Conservation (phyloP, 2,888 invertebrate species). For the Seira musarum region DNA sequence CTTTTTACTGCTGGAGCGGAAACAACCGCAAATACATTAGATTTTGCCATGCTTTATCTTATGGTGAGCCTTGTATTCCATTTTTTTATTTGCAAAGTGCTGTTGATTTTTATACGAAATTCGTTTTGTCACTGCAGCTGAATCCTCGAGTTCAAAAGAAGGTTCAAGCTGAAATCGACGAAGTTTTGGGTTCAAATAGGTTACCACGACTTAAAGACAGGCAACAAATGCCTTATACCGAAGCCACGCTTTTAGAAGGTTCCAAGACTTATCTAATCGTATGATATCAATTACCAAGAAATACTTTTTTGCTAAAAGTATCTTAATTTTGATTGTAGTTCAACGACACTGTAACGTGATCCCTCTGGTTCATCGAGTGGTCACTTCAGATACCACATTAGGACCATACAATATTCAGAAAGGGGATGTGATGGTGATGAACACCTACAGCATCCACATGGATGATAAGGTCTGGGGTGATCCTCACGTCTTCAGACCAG, state of each 20-base stretch:
- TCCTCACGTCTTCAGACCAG: slow-evolving; percentile 69
- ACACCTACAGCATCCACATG: slow-evolving; percentile 59
- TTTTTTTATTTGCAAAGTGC: too few species aligned
- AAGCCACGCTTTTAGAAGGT: slow-evolving; percentile 55
- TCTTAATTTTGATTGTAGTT: too few species aligned
- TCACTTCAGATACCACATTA: too few species aligned
- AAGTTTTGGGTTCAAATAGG: slow-evolving; percentile 68
- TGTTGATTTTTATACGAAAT: too few species aligned
- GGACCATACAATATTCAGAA: too few species aligned
- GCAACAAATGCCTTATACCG: slow-evolving; percentile 56
- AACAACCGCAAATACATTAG: slow-evolving; percentile 64
- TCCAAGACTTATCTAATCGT: too few species aligned
- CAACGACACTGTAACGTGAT: too few species aligned
- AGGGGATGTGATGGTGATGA: slow-evolving; percentile 22
- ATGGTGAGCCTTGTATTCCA: too few species aligned
- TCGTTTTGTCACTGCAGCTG: too few species aligned
- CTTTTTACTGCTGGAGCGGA: slow-evolving; percentile 68
- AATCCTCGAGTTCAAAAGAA: slow-evolving; percentile 68
- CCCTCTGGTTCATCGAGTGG: slow-evolving; percentile 23
- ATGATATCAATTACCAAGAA: too few species aligned
- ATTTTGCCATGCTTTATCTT: slow-evolving; percentile 68
- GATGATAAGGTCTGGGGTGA: slow-evolving; percentile 68
- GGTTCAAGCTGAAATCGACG: slow-evolving; percentile 70
- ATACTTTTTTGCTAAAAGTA: slow-evolving; percentile 41
- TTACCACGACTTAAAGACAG: slow-evolving; percentile 68